Evolutionary conservation across 2,888 invertebrate genomes (phyloP), one percentile per base, ranked within the genome.

Genomic region (Zygothrica quintamaculata): DNA sequence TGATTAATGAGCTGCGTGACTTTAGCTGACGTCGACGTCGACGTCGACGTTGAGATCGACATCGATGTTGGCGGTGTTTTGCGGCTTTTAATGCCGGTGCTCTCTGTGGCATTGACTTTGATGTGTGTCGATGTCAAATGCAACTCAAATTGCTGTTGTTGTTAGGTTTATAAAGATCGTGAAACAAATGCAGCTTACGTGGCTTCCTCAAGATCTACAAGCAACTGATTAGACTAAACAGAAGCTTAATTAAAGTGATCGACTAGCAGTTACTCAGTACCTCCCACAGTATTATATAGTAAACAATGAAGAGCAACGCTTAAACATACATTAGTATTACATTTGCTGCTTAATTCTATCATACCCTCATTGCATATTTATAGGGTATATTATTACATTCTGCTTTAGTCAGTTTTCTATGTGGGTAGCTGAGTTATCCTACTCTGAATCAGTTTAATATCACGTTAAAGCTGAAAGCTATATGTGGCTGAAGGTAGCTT

Each of bases 1-100:
- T 86, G 80, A 80, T 80, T 86, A 80, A 86, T 79, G 74, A 70
- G 73, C 69, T 75, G 79, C 72, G 55, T 50, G 55, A 48, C 68
- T 69, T 48, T 52, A 25, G 9, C 9, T 31, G 31, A 31, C 3
- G 3, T 31, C n/a, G 31, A n/a, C n/a, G n/a, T n/a, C n/a, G n/a
- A n/a, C n/a, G n/a, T n/a, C n/a, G n/a, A n/a, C n/a, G n/a, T n/a
- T n/a, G n/a, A n/a, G n/a, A n/a, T n/a, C n/a, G n/a, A n/a, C 18
- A 22, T 22, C 18, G 8, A n/a, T 3, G 9, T 13, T 11, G 7
- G 31, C 44, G 8, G 44, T 9, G 5, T n/a, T n/a, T 13, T 13
- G 18, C 12, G 11, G n/a, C 33, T 34, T n/a, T 18, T 22, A 34
- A 11, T 34, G 34, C 29, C n/a, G 29, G 9, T 9, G 29, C 29